These are phyloP conservation scores for Pristiophorus japonicus DNA, from an alignment of 2,113 vertebrate species.

Conservation along the genomic window DNA sequence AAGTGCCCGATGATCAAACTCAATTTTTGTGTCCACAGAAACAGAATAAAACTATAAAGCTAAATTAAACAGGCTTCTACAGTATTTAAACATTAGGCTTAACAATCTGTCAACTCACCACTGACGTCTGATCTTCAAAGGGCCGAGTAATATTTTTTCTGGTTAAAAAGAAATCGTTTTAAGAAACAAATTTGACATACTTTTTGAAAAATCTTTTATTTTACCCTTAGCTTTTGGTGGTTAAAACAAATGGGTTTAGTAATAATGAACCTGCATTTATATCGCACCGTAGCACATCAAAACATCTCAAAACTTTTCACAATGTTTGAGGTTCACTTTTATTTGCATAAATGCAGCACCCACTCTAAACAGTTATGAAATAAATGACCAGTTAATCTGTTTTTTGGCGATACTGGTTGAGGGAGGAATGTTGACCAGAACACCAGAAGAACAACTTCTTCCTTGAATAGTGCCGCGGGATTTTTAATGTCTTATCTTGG, in stretches of 20 bases:
- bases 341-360: not conserved
- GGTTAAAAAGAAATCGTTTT: slow-evolving; percentile 25
- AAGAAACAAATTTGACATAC: not conserved
- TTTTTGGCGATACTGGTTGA: not conserved
- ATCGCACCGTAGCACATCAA: not conserved
- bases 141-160: slow-evolving; percentile 95
- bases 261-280: not conserved
- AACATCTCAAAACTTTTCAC: not conserved
- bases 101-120: slow-evolving; percentile 61
- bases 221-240: not conserved
- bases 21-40: not conserved
- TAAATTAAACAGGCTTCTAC: not conserved
- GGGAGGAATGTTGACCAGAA: not conserved
- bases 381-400: not conserved
- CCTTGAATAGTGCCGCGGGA: not conserved
- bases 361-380: not conserved
- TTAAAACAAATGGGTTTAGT: not conserved
- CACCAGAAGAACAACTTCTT: not conserved
- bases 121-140: slow-evolving; percentile 89
- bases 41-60: not conserved
- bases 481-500: not conserved
- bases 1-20: not conserved
- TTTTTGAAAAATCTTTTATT: not conserved
- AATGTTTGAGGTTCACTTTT: not conserved
- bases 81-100: not conserved